Percentiles rank a stretch among this genome's conserved stretches.
These are phyloP conservation scores for Acrobasis suavella DNA, from an alignment of 2,888 invertebrate genomes.

Conservation along the genomic window DNA sequence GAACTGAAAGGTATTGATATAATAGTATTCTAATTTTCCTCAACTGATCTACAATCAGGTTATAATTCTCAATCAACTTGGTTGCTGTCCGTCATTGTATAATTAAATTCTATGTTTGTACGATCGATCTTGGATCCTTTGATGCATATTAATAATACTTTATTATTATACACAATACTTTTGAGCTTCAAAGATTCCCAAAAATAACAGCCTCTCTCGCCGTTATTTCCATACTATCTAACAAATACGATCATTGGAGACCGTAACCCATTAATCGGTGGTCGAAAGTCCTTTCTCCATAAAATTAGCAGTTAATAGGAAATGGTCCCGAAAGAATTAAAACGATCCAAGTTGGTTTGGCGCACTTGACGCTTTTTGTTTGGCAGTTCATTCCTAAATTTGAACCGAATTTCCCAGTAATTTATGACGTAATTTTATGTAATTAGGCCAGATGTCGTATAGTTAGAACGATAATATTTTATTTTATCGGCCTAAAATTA, in stretches of 20 bases:
- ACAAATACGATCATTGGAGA: background rate
- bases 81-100: no score
- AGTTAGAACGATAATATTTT: constrained; percentile 69
- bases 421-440: constrained; percentile 72
- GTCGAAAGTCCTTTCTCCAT: constrained; percentile 53
- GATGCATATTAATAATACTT: no score
- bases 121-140: no score
- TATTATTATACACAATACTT: no score
- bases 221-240: constrained; percentile 5
- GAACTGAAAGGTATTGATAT: no score
- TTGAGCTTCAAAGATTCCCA: background rate
- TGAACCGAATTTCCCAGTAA: constrained; percentile 63
- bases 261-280: background rate
- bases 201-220: background rate
- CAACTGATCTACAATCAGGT: no score
- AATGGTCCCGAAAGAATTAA: constrained; percentile 64
- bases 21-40: no score
- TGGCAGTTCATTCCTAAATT: constrained; percentile 56
- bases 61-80: no score
- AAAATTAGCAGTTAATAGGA: constrained; percentile 62
- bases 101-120: no score
- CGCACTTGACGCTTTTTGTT: constrained; percentile 64
- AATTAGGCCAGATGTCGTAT: constrained; percentile 69
- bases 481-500: constrained; percentile 79
- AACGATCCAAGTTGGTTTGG: constrained; percentile 43